Evolutionary conservation across 2,797 vertebrate species (phyloP).

Genomic region (Champsocephalus esox): DNA sequence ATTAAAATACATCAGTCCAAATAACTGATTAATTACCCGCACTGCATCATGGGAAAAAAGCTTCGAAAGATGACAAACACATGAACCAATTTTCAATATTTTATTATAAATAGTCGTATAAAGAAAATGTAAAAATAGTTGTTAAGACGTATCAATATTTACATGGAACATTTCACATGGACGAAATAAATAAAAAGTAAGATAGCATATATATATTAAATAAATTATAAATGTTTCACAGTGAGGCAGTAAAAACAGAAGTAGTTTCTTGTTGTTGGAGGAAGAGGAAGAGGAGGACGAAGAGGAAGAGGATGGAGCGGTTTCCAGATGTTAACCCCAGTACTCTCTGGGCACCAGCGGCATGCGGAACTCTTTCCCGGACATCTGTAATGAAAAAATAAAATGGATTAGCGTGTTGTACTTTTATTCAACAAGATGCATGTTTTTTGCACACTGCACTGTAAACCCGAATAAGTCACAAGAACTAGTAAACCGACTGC

Average conservation of each 20-base stretch:
- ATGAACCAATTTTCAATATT: conserved; percentile 38
- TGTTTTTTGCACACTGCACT: background rate
- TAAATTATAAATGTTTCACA: conserved; percentile 77
- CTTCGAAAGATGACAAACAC: conserved; percentile 21
- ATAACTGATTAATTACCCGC: no score
- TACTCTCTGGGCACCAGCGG: conserved; percentile 79
- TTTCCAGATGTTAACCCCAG: conserved; percentile 71
- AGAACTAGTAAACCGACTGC: no score
- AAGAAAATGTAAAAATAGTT: conserved; percentile 77
- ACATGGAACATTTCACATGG: conserved; percentile 72
- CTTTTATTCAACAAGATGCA: background rate
- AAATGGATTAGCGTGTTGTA: conserved; percentile 5
- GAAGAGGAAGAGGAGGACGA: background rate
- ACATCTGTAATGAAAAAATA: conserved; percentile 73
- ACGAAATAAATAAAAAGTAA: conserved; percentile 79
- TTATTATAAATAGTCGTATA: conserved; percentile 82
- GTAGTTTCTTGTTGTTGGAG: conserved; percentile 62
- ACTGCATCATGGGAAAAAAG: background rate
- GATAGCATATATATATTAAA: conserved; percentile 69
- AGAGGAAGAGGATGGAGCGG: background rate
- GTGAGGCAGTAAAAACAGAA: conserved; percentile 67
- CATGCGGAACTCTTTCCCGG: conserved; percentile 74
- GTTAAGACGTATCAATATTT: conserved; percentile 77
- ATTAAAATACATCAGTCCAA: background rate
- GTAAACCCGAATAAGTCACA: no score